Evolutionary conservation across 2,797 vertebrate species (phyloP), one percentile per base, ranked within the genome.

Genomic region (Oreochromis grahami): DNA sequence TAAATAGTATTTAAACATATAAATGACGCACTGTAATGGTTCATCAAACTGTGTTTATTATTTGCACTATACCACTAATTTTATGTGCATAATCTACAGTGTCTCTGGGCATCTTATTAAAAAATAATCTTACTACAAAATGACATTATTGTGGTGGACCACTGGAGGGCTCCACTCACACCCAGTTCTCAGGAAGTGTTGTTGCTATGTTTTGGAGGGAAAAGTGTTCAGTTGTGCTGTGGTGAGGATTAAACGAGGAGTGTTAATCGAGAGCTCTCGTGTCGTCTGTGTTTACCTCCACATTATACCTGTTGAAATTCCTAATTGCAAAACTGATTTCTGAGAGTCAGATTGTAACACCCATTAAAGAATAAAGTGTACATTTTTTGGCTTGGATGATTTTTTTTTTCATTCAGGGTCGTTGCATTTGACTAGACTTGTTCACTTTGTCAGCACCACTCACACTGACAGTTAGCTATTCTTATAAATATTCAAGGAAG

Each of bases 71-170:
- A 9, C n/a, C 5, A 1, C n/a, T 6, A 6, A 68, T 68, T 41
- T 41, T 41, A 68, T 41, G 63, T 41, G 36, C 19, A 38, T 38
- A 0, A 21, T 21, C 11, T 41, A 0, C 2, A 41, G 7, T 41
- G 60, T 65, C 34, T 65, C 10, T 0, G 41, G 36, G 24, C n/a
- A 65, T 1, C 3, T 65, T 65, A 14, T 65, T 65, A 38, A 21
- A 65, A 60, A 19, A 19, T 34, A 34, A 2, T 34, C 29, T 58
- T 65, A 14, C 41, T 41, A 41, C 36, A 65, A 65, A 41, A 9
- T 65, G 2, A 65, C n/a, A n/a, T n/a, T n/a, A n/a, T n/a, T n/a
- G n/a, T n/a, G n/a, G n/a, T n/a, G n/a, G n/a, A n/a, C n/a, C n/a
- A n/a, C n/a, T n/a, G n/a, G n/a, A n/a, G n/a, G n/a, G n/a, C n/a